These are phyloP conservation scores for Scleropages formosus DNA, from an alignment of 2,797 vertebrate genomes.

Conservation along the genomic window DNA sequence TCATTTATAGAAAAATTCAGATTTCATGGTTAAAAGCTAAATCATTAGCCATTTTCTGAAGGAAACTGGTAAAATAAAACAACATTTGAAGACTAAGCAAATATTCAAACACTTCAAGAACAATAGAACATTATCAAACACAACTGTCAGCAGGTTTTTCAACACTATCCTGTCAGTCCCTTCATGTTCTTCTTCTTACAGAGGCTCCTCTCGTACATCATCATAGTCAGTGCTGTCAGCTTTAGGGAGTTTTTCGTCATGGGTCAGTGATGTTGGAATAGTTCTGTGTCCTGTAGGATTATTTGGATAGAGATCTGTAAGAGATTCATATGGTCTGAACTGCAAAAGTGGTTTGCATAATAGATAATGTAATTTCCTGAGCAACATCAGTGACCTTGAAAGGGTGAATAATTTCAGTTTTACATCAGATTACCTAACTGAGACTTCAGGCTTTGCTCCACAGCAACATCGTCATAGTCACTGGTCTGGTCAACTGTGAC, in stretches of 20 bases:
- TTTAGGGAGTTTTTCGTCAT: not conserved
- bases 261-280: not conserved
- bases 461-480: not conserved
- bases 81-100: too few species aligned
- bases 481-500: too few species aligned
- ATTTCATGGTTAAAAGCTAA: too few species aligned
- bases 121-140: too few species aligned
- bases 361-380: not conserved
- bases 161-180: not conserved
- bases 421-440: not conserved
- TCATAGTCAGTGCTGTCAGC: slow-evolving; percentile 1
- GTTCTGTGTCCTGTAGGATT: not conserved
- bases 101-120: too few species aligned
- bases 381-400: too few species aligned
- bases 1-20: too few species aligned
- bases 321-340: not conserved
- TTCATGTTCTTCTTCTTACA: not conserved
- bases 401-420: not conserved
- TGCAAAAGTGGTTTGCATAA: not conserved
- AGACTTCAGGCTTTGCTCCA: not conserved
- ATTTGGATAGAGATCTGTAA: not conserved
- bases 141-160: too few species aligned
- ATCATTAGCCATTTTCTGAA: too few species aligned
- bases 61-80: too few species aligned
- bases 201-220: not conserved